Conservation (phyloP, 2,113 vertebrate species). For the Ceratotherium simum region DNA sequence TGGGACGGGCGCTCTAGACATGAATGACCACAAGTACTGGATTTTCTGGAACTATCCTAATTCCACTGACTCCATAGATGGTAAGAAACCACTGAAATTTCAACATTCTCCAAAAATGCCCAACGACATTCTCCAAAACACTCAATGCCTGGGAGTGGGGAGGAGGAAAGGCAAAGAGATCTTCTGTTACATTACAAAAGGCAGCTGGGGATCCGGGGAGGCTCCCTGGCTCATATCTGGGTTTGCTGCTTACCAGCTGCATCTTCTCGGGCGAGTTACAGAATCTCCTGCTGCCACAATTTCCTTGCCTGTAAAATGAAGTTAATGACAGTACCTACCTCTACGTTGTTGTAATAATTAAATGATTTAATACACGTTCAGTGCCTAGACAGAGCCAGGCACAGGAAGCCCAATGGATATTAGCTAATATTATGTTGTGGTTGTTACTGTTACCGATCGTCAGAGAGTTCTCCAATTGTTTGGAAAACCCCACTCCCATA, state of each 20-base stretch:
- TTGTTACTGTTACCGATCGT: not conserved
- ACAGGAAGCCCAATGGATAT: not conserved
- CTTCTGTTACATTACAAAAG: not conserved
- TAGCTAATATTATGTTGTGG: accelerated
- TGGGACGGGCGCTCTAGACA: not conserved
- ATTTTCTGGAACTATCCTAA: not conserved
- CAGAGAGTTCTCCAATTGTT: not conserved
- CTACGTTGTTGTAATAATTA: not conserved
- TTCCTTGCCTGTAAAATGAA: not conserved
- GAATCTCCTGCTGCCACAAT: not conserved
- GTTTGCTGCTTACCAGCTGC: not conserved
- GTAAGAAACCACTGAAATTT: not conserved
- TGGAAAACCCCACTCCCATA: not conserved
- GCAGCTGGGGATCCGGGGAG: not conserved
- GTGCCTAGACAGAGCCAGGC: not conserved
- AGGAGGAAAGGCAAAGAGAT: not conserved
- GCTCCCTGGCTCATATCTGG: not conserved
- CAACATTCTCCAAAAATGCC: not conserved
- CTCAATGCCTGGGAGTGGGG: no score
- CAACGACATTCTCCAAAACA: not conserved
- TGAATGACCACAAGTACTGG: not conserved
- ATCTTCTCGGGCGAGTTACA: not conserved
- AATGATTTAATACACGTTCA: not conserved
- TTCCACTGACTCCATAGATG: not conserved
- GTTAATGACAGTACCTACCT: not conserved